These are phyloP conservation scores for Euura saliciscinereae DNA, from an alignment of 1,140 invertebrate species.

Conservation along the genomic window DNA sequence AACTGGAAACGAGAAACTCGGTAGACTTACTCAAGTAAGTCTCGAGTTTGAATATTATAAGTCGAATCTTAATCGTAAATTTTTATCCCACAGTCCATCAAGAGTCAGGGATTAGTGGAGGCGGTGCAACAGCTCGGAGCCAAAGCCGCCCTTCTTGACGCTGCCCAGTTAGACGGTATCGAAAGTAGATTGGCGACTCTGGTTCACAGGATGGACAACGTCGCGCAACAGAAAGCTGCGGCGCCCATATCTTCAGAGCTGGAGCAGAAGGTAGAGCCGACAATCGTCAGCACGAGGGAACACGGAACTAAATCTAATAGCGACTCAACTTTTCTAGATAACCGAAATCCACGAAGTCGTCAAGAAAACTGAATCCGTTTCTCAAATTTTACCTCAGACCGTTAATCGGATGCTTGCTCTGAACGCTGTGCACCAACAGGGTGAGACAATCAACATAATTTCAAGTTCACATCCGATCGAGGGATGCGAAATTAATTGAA, in stretches of 20 bases:
- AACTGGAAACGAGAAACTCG: slow-evolving; percentile 44
- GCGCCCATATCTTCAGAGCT: slow-evolving; percentile 73
- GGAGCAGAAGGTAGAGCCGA: slow-evolving; percentile 71
- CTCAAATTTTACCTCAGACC: slow-evolving; percentile 78
- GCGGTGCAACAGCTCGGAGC: slow-evolving; percentile 77
- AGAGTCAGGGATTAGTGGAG: slow-evolving; percentile 62
- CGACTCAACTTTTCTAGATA: slow-evolving; percentile 63
- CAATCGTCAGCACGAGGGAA: not conserved
- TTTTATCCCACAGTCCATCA: slow-evolving; percentile 36
- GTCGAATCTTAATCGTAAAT: not conserved
- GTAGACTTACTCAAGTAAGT: slow-evolving; percentile 48
- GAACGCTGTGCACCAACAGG: slow-evolving; percentile 87
- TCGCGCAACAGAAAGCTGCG: slow-evolving; percentile 72
- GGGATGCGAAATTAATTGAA: slow-evolving; percentile 13
- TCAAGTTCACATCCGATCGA: not conserved
- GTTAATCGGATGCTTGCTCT: slow-evolving; percentile 83
- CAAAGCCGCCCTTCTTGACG: slow-evolving; percentile 80
- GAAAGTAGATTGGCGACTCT: slow-evolving; percentile 78
- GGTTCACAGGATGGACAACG: slow-evolving; percentile 76
- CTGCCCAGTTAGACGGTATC: slow-evolving; percentile 80
- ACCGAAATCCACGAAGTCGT: slow-evolving; percentile 85
- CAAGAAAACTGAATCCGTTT: slow-evolving; percentile 82
- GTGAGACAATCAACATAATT: slow-evolving; percentile 55
- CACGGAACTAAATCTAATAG: not conserved
- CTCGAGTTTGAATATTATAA: not conserved